Evolutionary conservation across 2,113 vertebrate species (phyloP).

Genomic region (Loxodonta africana): DNA sequence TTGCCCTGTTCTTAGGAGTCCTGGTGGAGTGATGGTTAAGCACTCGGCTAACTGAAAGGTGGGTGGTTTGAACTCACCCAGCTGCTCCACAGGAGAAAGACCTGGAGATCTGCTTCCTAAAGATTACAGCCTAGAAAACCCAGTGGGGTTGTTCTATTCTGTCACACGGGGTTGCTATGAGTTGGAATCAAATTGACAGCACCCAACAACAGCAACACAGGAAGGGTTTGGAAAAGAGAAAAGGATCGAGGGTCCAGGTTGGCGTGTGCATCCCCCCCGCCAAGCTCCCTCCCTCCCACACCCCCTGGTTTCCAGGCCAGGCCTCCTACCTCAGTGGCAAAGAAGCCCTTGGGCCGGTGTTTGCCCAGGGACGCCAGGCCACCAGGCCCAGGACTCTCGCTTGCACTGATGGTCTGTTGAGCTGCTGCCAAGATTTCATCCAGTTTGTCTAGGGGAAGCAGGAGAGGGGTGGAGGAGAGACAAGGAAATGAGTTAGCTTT

Average conservation of each 20-base stretch:
- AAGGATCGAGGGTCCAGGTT: background rate
- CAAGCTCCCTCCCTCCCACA: background rate
- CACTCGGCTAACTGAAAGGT: background rate
- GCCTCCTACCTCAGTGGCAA: slow-evolving; percentile 92
- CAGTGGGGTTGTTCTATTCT: background rate
- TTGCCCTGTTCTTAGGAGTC: no score
- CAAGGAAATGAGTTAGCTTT: background rate
- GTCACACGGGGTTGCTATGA: background rate
- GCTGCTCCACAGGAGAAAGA: background rate
- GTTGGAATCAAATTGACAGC: background rate
- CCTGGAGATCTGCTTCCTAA: background rate
- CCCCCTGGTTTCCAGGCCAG: background rate
- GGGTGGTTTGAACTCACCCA: background rate
- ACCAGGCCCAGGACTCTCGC: slow-evolving; percentile 91
- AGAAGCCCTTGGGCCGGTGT: slow-evolving; percentile 90
- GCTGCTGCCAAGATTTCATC: slow-evolving; percentile 96
- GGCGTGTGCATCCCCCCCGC: background rate
- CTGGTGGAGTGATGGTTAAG: no score
- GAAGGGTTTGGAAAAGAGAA: background rate
- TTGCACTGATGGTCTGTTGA: slow-evolving; percentile 96
- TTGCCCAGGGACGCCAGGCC: slow-evolving; percentile 89
- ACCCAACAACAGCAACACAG: background rate
- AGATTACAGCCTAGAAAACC: background rate
- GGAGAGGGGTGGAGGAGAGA: background rate
- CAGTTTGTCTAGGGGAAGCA: slow-evolving; percentile 92